A percentile compares a stretch with the other conserved stretches of the same genome.
These are phyloP conservation scores for Anableps anableps DNA, from an alignment of 2,797 vertebrate genomes.

Conservation along the genomic window DNA sequence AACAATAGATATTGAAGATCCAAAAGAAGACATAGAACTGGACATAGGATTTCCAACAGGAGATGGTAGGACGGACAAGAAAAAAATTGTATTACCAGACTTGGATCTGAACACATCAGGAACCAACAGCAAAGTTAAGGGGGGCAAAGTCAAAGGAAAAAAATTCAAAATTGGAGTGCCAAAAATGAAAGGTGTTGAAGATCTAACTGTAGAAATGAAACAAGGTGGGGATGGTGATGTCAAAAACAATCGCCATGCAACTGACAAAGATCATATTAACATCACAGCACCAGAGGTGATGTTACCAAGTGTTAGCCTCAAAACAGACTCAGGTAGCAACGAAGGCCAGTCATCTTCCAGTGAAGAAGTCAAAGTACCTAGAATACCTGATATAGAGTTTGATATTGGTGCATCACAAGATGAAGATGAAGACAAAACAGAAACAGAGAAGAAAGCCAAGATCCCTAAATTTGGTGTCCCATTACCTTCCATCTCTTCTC, in stretches of 20 bases:
- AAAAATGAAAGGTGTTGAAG: conserved; percentile 70
- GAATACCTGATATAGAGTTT: conserved; percentile 79
- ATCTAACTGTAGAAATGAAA: conserved; percentile 45
- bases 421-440: conserved; percentile 35
- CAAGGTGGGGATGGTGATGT: conserved; percentile 35
- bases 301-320: conserved; percentile 38
- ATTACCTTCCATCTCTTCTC: conserved; percentile 73
- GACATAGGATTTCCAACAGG: conserved; percentile 65
- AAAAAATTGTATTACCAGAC: conserved; percentile 70
- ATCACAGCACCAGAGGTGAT: conserved; percentile 29
- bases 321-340: conserved; percentile 21
- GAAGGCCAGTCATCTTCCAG: conserved; percentile 29
- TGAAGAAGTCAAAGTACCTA: conserved; percentile 64
- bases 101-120: conserved; percentile 49
- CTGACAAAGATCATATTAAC: conserved; percentile 41
- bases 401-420: conserved; percentile 70
- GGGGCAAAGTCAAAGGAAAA: conserved; percentile 75
- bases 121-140: conserved; percentile 64
- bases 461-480: conserved; percentile 83
- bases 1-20: conserved; percentile 60
- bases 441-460: conserved; percentile 79
- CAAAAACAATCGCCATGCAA: conserved; percentile 47
- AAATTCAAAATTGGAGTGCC: conserved; percentile 80
- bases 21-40: conserved; percentile 70
- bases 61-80: conserved; percentile 59